Percentiles rank a stretch among this genome's conserved stretches.
Conservation (phyloP, 2,113 vertebrate genomes). For the Neodontobutis hainanensis region DNA sequence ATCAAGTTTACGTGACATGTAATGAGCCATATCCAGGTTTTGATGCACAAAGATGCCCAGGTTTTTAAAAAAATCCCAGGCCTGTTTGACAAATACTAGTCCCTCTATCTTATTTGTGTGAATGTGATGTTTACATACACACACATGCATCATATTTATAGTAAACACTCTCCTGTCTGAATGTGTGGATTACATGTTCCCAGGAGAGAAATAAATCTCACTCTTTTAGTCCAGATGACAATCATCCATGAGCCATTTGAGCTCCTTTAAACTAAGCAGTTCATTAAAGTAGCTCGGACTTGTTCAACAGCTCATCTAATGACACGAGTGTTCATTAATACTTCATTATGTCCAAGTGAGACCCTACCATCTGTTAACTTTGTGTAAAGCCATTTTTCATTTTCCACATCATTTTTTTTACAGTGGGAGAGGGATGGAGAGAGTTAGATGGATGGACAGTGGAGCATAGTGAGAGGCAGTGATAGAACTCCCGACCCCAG, state of each 20-base stretch:
- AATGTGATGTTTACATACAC: too few species aligned
- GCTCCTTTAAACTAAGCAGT: background rate
- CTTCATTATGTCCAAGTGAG: background rate
- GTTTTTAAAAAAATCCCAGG: too few species aligned
- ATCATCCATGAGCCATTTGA: background rate
- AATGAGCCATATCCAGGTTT: too few species aligned
- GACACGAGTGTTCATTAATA: background rate
- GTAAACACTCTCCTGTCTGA: slow-evolving; percentile 3
- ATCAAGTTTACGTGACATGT: too few species aligned
- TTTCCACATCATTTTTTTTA: slow-evolving; percentile 23
- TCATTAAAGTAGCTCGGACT: background rate
- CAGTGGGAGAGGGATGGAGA: slow-evolving; percentile 12
- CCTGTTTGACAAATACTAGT: too few species aligned
- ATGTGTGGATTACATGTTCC: background rate
- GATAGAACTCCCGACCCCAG: slow-evolving; percentile 27
- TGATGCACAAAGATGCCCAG: too few species aligned
- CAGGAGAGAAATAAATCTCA: background rate
- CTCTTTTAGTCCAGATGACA: background rate
- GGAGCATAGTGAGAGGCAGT: slow-evolving; percentile 18
- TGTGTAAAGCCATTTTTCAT: slow-evolving; percentile 19
- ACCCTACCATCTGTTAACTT: background rate
- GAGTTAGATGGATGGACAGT: slow-evolving; percentile 27
- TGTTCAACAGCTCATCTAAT: background rate
- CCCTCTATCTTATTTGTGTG: too few species aligned
- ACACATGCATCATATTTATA: too few species aligned